Evolutionary conservation across 1,140 invertebrate genomes (phyloP).

Genomic region (Danaus melanippus): DNA sequence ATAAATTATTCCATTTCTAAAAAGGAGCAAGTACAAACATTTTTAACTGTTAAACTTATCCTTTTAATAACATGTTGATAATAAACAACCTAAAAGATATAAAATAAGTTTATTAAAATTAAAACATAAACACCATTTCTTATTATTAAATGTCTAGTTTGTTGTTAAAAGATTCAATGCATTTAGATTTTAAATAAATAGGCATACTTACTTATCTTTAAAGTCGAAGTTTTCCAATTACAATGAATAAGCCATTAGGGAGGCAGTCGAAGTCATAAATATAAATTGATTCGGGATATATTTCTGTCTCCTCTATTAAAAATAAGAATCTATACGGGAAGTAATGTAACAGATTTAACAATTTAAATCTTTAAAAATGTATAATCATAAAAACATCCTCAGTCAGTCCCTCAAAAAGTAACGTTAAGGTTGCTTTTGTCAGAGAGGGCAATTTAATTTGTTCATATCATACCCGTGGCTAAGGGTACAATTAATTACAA

Average conservation of each 20-base stretch:
- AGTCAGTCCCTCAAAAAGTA: background rate
- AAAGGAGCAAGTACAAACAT: too few species aligned
- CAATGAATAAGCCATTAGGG: conserved; percentile 6
- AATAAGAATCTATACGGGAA: conserved; percentile 3
- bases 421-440: background rate
- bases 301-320: conserved; percentile 3
- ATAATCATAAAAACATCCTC: conserved; percentile 2
- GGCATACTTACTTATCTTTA: background rate
- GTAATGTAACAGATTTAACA: too few species aligned
- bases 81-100: too few species aligned
- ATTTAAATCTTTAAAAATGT: conserved; percentile 5
- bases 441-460: background rate
- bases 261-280: conserved; percentile 4
- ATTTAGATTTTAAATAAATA: too few species aligned
- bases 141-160: too few species aligned
- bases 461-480: background rate
- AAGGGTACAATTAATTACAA: too few species aligned
- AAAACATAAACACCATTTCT: too few species aligned
- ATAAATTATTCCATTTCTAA: too few species aligned
- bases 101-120: too few species aligned
- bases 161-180: too few species aligned
- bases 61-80: too few species aligned
- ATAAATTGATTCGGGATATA: conserved; percentile 8
- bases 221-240: conserved; percentile 7
- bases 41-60: too few species aligned